Conservation (phyloP, 2,113 vertebrate genomes). For the Terrapene triunguis region DNA sequence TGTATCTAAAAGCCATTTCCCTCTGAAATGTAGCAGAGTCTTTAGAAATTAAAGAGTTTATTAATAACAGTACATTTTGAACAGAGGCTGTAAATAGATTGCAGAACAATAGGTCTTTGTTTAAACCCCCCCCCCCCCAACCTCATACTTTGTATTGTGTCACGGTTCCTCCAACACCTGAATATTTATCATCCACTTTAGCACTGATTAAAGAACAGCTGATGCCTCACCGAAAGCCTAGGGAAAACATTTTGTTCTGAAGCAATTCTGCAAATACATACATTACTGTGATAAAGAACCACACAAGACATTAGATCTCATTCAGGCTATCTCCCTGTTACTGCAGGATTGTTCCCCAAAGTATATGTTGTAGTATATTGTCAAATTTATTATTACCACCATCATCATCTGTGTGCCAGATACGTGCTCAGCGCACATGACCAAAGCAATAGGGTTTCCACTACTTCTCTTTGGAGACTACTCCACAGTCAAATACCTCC, state of each 20-base stretch:
- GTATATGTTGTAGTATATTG: neutral
- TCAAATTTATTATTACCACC: neutral
- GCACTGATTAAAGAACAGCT: constrained; percentile 15
- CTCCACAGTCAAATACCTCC: neutral
- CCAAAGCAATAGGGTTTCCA: neutral
- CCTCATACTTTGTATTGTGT: neutral
- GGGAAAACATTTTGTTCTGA: constrained; percentile 29
- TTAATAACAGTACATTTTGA: constrained; percentile 45
- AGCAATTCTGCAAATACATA: neutral
- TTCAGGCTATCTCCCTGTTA: neutral
- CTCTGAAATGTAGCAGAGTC: neutral
- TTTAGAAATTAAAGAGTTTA: constrained; percentile 38
- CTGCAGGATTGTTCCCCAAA: neutral
- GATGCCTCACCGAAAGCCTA: constrained; percentile 9
- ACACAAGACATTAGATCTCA: neutral
- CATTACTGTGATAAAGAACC: neutral
- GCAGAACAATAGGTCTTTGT: neutral
- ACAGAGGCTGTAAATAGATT: constrained; percentile 34
- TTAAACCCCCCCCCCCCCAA: neutral
- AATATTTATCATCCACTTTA: neutral
- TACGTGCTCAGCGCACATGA: neutral
- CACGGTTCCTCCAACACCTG: constrained; percentile 31
- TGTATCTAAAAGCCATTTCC: constrained; percentile 34
- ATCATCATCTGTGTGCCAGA: constrained; percentile 8
- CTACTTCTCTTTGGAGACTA: neutral